Conservation (phyloP, 2,113 vertebrate genomes). For the Thunnus thynnus region DNA sequence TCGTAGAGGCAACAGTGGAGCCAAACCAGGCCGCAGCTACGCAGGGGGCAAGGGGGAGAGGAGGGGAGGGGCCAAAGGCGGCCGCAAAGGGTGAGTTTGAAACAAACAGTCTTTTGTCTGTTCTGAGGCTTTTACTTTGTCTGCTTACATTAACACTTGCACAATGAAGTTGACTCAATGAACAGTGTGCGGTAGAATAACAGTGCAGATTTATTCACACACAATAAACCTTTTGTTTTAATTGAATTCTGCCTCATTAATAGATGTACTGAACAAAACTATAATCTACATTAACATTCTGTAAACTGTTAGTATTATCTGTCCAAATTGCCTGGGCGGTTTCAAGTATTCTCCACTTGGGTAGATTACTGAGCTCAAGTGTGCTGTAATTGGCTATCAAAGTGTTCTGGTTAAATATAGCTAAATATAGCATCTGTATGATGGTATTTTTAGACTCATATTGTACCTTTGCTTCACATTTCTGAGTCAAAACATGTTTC, state of each 20-base stretch:
- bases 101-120: slow-evolving; percentile 49
- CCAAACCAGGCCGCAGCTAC: slow-evolving; percentile 93
- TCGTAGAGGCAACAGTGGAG: slow-evolving; percentile 90
- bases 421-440: neutral
- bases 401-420: neutral
- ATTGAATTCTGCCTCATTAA: slow-evolving; percentile 19
- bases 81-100: slow-evolving; percentile 93
- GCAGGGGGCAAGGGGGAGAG: slow-evolving; percentile 92
- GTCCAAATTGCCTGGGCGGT: neutral
- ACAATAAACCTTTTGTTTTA: slow-evolving; percentile 37
- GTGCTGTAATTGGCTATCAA: neutral
- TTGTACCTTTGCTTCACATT: neutral
- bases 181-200: slow-evolving; percentile 11
- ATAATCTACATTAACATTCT: neutral
- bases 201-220: slow-evolving; percentile 20
- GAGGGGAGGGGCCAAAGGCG: slow-evolving; percentile 89
- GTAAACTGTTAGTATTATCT: neutral
- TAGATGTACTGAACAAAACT: neutral
- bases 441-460: slow-evolving; percentile 3
- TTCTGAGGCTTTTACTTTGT: slow-evolving; percentile 16
- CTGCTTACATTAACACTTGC: slow-evolving; percentile 30
- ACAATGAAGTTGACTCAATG: slow-evolving; percentile 39
- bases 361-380: neutral
- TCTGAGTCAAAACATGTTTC: neutral
- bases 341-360: neutral